Evolutionary conservation across 2,113 vertebrate genomes (phyloP).

Genomic region (Orthonyx spaldingii): DNA sequence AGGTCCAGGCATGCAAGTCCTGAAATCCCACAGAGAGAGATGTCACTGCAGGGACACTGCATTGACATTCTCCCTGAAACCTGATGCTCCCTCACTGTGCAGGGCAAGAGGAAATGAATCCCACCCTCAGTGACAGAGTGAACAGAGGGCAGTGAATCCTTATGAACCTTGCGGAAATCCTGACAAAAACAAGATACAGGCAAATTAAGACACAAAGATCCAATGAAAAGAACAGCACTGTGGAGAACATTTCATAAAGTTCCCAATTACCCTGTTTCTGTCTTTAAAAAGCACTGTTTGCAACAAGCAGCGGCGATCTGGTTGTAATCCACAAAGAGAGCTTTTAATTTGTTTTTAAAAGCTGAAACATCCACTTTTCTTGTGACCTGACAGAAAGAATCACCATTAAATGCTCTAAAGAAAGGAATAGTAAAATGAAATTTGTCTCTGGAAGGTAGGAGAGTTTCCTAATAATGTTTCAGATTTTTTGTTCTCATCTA

Average conservation of each 20-base stretch:
- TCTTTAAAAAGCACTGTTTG: background rate
- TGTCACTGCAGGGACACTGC: background rate
- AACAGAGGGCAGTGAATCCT: background rate
- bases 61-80: background rate
- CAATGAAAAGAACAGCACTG: background rate
- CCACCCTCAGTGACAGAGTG: background rate
- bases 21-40: background rate
- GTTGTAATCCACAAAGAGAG: background rate
- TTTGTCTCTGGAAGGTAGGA: background rate
- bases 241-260: background rate
- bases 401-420: background rate
- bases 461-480: conserved; percentile 24
- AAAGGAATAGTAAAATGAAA: conserved; percentile 48
- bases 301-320: background rate
- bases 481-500: conserved; percentile 12
- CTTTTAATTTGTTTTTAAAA: conserved; percentile 46
- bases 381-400: background rate
- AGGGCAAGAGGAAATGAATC: background rate
- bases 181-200: background rate
- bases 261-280: background rate
- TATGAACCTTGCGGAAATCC: background rate
- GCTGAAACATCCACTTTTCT: background rate
- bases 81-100: background rate
- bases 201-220: background rate
- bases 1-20: background rate